Evolutionary conservation across 2,888 invertebrate species (phyloP).

Genomic region (Drosophila setosimentum): DNA sequence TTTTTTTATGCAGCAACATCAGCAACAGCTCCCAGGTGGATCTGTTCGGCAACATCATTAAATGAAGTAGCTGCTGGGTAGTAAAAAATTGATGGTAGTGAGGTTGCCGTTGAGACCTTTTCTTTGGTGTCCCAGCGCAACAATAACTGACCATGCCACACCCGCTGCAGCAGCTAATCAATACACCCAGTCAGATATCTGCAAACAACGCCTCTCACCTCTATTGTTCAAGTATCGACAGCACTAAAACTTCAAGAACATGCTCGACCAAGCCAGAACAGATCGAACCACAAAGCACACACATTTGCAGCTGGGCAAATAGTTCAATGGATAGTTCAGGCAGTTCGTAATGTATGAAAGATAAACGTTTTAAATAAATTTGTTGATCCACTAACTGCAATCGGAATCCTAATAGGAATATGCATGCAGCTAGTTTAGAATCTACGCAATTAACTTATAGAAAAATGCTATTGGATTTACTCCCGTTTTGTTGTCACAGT

Average conservation of each 20-base stretch:
- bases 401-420: not conserved
- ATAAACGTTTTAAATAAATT: not conserved
- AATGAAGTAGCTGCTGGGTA: slow-evolving; percentile 6
- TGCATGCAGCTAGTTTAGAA: not conserved
- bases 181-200: not conserved
- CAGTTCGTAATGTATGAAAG: not conserved
- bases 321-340: not conserved
- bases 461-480: not conserved
- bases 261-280: not conserved
- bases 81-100: slow-evolving; percentile 8
- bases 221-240: not conserved
- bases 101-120: not conserved
- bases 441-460: not conserved
- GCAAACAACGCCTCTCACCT: not conserved
- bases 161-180: not conserved
- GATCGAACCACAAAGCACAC: not conserved
- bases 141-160: slow-evolving; percentile 2
- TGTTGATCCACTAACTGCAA: not conserved
- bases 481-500: not conserved
- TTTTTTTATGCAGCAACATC: not conserved
- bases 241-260: not conserved
- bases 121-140: not conserved
- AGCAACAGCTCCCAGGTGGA: slow-evolving; percentile 10
- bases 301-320: not conserved
- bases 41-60: slow-evolving; percentile 24